Evolutionary conservation across 2,797 vertebrate genomes (phyloP).

Genomic region (Enteromius afrohamiltoni): DNA sequence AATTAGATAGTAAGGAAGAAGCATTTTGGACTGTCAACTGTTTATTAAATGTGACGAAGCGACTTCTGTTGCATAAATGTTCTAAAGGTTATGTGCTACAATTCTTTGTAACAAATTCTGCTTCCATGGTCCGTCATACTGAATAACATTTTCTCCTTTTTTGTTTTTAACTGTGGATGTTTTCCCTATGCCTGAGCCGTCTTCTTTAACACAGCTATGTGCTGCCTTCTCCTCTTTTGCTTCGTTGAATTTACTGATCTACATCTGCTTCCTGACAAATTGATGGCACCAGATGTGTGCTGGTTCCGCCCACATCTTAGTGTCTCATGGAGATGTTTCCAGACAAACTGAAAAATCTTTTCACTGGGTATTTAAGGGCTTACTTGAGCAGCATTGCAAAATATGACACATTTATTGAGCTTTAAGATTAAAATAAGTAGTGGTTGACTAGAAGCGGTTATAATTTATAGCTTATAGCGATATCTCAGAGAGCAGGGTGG

Average conservation of each 20-base stretch:
- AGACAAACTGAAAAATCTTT: background rate
- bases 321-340: background rate
- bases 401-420: background rate
- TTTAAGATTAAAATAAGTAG: background rate
- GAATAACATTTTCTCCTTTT: background rate
- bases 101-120: background rate
- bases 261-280: conserved; percentile 35
- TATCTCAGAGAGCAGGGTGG: background rate
- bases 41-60: conserved; percentile 23
- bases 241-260: conserved; percentile 20
- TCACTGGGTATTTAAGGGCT: background rate
- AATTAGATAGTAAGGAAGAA: background rate
- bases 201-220: background rate
- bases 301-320: conserved; percentile 15
- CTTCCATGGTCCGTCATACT: background rate
- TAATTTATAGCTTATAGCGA: background rate
- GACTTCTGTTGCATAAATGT: background rate
- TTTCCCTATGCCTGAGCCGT: conserved; percentile 10
- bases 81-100: conserved; percentile 6
- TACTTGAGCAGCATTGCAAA: background rate
- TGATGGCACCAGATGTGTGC: conserved; percentile 35
- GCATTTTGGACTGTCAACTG: conserved; percentile 16
- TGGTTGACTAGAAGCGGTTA: background rate
- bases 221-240: conserved; percentile 32
- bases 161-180: background rate